A percentile compares a stretch with the other conserved stretches of the same genome.
Evolutionary conservation across 2,797 vertebrate species (phyloP).

Genomic region (Telmatherina bonti): DNA sequence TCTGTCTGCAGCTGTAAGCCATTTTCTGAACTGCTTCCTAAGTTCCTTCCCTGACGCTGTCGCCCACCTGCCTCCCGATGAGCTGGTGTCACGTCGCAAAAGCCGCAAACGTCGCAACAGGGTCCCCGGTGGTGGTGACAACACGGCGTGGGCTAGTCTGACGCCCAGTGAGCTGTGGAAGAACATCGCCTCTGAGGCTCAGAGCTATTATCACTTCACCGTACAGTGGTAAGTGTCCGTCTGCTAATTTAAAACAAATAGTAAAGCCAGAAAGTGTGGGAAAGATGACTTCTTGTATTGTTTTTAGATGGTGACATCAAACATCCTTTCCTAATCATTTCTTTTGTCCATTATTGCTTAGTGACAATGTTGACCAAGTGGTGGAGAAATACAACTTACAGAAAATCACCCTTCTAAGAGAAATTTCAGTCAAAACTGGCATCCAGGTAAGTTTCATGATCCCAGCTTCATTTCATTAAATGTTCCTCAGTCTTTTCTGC

Average conservation of each 20-base stretch:
- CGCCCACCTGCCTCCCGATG: constrained; percentile 93
- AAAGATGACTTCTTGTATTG: constrained; percentile 22
- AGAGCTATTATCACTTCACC: constrained; percentile 91
- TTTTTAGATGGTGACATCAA: background rate
- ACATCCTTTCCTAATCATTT: background rate
- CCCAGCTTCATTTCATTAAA: background rate
- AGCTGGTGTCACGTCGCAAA: constrained; percentile 95
- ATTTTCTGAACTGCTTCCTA: constrained; percentile 98
- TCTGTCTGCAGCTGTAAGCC: constrained; percentile 96
- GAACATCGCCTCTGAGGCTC: constrained; percentile 91
- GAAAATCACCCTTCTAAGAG: constrained; percentile 93
- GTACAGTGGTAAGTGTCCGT: constrained; percentile 87
- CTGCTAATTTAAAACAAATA: constrained; percentile 16
- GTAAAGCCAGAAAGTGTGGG: constrained; percentile 51
- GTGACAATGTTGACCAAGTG: constrained; percentile 94
- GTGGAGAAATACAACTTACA: constrained; percentile 92
- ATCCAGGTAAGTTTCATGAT: constrained; percentile 86
- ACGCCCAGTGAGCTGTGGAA: constrained; percentile 97
- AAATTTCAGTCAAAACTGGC: constrained; percentile 97
- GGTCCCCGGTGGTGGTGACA: constrained; percentile 91
- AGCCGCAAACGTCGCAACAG: constrained; percentile 93
- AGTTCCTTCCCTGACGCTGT: constrained; percentile 96
- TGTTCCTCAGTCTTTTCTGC: background rate
- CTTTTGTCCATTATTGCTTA: constrained; percentile 53
- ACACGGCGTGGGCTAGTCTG: constrained; percentile 95